Evolutionary conservation across 2,797 vertebrate species (phyloP), one percentile per base, ranked within the genome.

Genomic region (Labeo calbasu): DNA sequence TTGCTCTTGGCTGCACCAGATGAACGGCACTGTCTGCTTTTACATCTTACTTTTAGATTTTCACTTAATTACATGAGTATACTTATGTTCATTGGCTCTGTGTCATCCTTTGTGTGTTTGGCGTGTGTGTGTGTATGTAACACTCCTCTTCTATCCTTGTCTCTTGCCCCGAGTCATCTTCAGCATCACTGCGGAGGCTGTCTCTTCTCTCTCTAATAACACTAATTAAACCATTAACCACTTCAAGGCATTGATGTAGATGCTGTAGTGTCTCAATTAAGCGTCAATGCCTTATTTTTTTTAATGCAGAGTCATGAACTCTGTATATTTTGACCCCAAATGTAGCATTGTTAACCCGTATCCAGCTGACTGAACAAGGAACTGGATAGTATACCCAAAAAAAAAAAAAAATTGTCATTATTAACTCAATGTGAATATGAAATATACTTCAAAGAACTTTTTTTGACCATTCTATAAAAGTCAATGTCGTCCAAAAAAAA

Each of bases 181-280:
- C 79, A 83, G 77, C 83, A 83, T 73, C 77, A 88, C 65, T 85
- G 89, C 65, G n/a, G 69, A 48, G 72, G 83, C 85, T 69, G 72
- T 87, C 86, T 83, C 88, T 81, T 87, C 87, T 70, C 36, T 82
- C 89, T 92, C 86, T 92, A 93, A 93, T 92, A 88, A 89, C 88
- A 87, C 90, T 92, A 94, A 94, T 95, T 95, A 93, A 94, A 91
- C 88, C 86, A 92, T 95, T 94, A 94, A 91, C 90, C 89, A 91
- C 92, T 92, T 92, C 59, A 89, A 92, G 90, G 86, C 90, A 86
- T 82, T 89, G 78, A 88, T 87, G 85, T 83, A 72, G 85, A 87
- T 90, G 90, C 81, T 86, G 84, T 53, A 84, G 61, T 65, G 77
- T 79, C 55, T 85, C 82, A 84, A 85, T 86, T 86, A 81, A 78